Evolutionary conservation across 1,140 invertebrate genomes (phyloP).

Genomic region (Globodera rostochiensis): DNA sequence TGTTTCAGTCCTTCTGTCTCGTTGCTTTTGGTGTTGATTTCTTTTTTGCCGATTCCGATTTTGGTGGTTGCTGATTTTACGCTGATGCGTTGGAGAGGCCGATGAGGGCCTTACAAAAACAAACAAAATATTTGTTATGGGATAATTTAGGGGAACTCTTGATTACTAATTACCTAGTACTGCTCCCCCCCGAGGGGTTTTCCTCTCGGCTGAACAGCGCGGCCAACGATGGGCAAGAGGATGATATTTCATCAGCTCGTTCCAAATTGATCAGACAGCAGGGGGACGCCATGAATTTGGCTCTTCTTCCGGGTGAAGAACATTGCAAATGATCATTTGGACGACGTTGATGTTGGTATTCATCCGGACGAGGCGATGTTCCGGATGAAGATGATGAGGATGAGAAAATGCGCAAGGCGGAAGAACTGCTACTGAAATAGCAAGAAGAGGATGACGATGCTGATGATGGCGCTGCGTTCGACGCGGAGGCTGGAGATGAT

Average conservation of each 20-base stretch:
- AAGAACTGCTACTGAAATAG: neutral
- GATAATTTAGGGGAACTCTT: too few relatives aligned
- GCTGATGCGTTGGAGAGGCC: neutral
- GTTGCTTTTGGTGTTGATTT: neutral
- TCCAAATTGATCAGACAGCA: conserved; percentile 9
- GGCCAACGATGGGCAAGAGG: neutral
- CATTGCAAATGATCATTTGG: too few relatives aligned
- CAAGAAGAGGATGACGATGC: neutral
- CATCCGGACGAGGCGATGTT: neutral
- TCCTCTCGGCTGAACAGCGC: conserved; percentile 6
- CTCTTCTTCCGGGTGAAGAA: too few relatives aligned
- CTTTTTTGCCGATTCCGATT: neutral
- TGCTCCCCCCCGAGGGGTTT: neutral
- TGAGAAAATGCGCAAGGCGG: neutral
- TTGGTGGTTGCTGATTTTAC: neutral
- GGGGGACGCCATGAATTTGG: neutral
- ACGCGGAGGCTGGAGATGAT: neutral
- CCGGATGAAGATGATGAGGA: neutral
- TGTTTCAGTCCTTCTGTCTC: neutral
- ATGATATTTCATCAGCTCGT: neutral
- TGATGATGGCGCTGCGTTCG: too few relatives aligned
- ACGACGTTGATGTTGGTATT: neutral
- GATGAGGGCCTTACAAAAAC: neutral
- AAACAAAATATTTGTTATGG: too few relatives aligned
- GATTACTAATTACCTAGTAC: neutral